phyloP scores from a whole-genome alignment of 2,113 vertebrate species.

The Bothrops jararaca region DNA sequence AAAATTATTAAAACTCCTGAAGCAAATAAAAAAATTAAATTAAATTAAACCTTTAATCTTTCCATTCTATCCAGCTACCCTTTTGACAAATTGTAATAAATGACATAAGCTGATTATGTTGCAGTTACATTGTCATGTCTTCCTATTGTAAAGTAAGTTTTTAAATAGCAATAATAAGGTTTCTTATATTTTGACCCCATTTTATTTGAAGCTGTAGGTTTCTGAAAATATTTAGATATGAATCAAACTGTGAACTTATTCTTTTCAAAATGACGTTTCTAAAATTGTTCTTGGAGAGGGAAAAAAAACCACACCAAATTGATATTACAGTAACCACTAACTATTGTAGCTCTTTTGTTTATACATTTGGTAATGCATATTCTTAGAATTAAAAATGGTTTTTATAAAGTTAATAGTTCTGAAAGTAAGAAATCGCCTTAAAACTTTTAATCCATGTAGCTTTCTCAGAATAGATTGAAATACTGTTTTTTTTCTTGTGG shows the following conservation, averaged over 20 bases:
- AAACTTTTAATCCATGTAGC: not conserved
- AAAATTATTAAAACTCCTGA: constrained; percentile 61
- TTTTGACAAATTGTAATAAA: constrained; percentile 57
- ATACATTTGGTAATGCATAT: not conserved
- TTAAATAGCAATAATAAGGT: not conserved
- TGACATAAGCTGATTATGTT: constrained; percentile 58
- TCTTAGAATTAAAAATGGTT: not conserved
- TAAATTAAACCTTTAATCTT: constrained; percentile 49
- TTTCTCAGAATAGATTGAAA: not conserved
- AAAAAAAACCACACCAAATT: not conserved
- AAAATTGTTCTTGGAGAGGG: constrained; percentile 28
- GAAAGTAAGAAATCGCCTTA: not conserved
- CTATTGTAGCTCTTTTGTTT: not conserved
- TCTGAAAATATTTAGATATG: not conserved
- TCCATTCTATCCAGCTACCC: constrained; percentile 52
- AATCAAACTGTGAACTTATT: constrained; percentile 4
- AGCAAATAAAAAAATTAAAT: constrained; percentile 65
- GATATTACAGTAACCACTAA: not conserved
- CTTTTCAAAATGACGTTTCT: constrained; percentile 12
- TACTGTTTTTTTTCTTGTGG: not conserved
- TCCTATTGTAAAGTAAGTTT: constrained; percentile 47
- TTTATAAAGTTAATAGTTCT: not conserved
- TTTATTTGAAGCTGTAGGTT: not conserved
- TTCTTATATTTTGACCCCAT: not conserved
- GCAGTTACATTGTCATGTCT: constrained; percentile 51